A percentile compares a stretch with the other conserved stretches of the same genome.
phyloP scores from a whole-genome alignment of 2,113 vertebrate species.

The Brienomyrus longianalis region DNA sequence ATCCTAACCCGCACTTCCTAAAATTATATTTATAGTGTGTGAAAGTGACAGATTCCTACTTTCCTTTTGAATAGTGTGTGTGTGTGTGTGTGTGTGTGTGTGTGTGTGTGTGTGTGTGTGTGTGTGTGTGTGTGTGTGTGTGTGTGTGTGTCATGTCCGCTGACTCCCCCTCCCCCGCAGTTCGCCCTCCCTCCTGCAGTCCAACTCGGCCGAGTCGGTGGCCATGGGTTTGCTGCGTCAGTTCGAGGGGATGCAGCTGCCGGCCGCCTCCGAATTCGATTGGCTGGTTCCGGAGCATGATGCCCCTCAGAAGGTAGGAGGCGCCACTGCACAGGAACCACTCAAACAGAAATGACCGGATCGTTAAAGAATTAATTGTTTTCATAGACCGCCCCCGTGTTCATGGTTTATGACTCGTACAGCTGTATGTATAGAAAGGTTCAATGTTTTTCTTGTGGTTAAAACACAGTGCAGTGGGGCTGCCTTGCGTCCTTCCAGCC shows the following conservation, averaged over 20 bases:
- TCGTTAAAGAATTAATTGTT: background rate
- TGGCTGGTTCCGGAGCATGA: conserved; percentile 95
- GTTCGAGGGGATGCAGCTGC: conserved; percentile 97
- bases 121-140: background rate
- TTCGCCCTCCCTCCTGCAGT: conserved; percentile 77
- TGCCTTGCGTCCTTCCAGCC: background rate
- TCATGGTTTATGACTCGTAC: background rate
- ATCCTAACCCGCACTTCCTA: background rate
- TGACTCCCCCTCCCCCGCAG: conserved; percentile 44
- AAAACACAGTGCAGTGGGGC: background rate
- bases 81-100: too few species aligned
- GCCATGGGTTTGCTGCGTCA: conserved; percentile 95
- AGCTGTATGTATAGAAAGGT: background rate
- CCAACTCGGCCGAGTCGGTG: conserved; percentile 91
- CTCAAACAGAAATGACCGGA: background rate
- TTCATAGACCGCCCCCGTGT: background rate
- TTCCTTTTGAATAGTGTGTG: background rate
- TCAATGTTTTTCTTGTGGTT: background rate
- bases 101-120: too few species aligned
- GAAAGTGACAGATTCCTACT: background rate
- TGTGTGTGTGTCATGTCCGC: background rate
- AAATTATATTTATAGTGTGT: background rate
- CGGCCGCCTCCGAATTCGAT: conserved; percentile 89
- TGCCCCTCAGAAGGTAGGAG: conserved; percentile 84
- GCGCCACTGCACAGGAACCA: background rate